Conservation (phyloP, 1,140 invertebrate species). For the Ladona fulva region DNA sequence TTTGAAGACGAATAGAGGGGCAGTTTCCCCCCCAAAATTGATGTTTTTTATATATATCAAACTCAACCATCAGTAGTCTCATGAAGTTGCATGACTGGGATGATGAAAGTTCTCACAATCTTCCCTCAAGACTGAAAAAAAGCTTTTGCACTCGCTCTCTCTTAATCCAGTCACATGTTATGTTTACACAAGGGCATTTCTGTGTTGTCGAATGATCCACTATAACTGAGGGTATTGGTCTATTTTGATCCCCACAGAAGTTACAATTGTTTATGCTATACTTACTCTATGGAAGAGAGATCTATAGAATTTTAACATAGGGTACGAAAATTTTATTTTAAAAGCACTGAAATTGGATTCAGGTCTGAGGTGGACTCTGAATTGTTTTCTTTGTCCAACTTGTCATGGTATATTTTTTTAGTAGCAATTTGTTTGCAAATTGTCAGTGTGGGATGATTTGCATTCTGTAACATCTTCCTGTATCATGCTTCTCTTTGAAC, state of each 20-base stretch:
- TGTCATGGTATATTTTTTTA: not conserved
- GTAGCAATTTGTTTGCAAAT: not conserved
- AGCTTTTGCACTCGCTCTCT: not conserved
- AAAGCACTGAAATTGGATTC: too few species aligned
- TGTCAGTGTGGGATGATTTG: slow-evolving; percentile 3
- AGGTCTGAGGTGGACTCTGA: too few species aligned
- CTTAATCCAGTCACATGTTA: not conserved
- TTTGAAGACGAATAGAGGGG: not conserved
- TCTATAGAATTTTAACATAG: too few species aligned
- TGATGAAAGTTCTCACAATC: not conserved
- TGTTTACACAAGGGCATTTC: too few species aligned
- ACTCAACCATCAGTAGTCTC: not conserved
- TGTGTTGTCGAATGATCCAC: too few species aligned
- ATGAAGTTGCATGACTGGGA: not conserved
- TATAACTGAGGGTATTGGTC: too few species aligned
- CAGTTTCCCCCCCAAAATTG: not conserved
- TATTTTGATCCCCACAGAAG: too few species aligned
- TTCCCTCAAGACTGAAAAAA: not conserved
- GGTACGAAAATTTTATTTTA: too few species aligned
- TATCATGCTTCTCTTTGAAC: slow-evolving; percentile 1
- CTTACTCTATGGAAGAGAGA: too few species aligned
- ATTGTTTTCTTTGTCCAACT: not conserved
- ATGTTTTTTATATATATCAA: not conserved
- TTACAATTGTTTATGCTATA: too few species aligned
- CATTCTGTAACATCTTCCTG: not conserved